A percentile compares a stretch with the other conserved stretches of the same genome.
Conservation (phyloP, 2,888 invertebrate genomes). For the Pristionchus maxplancki region DNA sequence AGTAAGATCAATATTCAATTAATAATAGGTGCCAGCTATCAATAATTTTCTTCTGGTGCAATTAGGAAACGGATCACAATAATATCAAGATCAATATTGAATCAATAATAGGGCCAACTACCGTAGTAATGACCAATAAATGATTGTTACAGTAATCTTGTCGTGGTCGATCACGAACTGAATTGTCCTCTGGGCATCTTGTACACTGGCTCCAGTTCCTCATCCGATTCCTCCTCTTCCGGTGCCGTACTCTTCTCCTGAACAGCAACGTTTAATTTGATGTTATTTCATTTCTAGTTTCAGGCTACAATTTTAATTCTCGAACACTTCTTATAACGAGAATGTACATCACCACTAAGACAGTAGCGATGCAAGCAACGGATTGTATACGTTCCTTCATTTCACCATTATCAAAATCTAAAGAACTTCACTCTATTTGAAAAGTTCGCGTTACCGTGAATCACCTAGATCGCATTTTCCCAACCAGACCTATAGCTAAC, state of each 20-base stretch:
- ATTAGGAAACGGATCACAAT: not conserved
- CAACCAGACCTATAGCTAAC: too few species aligned
- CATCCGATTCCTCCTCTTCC: slow-evolving; percentile 68
- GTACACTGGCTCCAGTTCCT: slow-evolving; percentile 68
- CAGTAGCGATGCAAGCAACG: too few species aligned
- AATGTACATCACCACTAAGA: too few species aligned
- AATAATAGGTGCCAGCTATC: not conserved
- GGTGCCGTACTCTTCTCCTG: slow-evolving; percentile 38
- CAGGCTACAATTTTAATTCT: too few species aligned
- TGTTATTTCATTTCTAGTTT: too few species aligned
- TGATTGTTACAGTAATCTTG: not conserved
- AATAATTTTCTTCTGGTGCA: too few species aligned
- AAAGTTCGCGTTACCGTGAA: not conserved
- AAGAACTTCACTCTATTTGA: not conserved
- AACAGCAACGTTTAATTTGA: not conserved
- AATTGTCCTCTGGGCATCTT: slow-evolving; percentile 64
- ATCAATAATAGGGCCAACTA: not conserved
- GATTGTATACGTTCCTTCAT: not conserved
- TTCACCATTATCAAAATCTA: too few species aligned
- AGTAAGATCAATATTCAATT: not conserved
- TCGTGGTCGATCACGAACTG: not conserved
- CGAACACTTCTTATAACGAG: too few species aligned
- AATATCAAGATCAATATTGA: not conserved
- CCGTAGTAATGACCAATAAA: not conserved
- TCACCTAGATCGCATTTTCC: not conserved